Conservation (phyloP, 1,140 invertebrate species). For the Geopemphigus sp. region DNA sequence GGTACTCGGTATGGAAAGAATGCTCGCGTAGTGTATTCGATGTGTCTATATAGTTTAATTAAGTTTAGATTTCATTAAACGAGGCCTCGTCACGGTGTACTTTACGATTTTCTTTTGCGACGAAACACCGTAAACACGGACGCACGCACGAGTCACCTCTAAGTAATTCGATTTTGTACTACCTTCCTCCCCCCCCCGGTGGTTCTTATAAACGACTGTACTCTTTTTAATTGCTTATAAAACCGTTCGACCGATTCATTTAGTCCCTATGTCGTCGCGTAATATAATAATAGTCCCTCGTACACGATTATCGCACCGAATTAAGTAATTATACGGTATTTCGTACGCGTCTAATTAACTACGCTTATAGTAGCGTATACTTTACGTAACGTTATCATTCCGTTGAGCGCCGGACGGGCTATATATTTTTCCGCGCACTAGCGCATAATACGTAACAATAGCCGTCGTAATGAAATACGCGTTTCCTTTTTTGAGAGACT, state of each 20-base stretch:
- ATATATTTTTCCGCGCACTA: too few relatives aligned
- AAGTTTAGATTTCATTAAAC: neutral
- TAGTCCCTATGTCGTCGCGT: too few relatives aligned
- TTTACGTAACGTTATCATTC: too few relatives aligned
- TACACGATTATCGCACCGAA: too few relatives aligned
- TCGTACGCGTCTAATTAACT: neutral
- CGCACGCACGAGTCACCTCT: neutral
- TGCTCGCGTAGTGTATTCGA: neutral
- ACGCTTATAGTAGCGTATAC: neutral
- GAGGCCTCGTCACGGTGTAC: neutral
- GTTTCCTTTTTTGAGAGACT: neutral
- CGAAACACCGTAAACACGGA: neutral
- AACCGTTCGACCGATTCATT: too few relatives aligned
- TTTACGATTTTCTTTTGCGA: neutral
- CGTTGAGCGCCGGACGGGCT: neutral
- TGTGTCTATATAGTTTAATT: too few relatives aligned
- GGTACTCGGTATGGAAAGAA: neutral
- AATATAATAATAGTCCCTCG: too few relatives aligned
- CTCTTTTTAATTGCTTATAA: too few relatives aligned
- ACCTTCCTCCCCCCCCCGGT: too few relatives aligned
- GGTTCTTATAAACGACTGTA: neutral
- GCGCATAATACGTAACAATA: neutral
- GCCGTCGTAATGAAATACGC: neutral
- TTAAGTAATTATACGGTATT: too few relatives aligned
- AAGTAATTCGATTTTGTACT: conserved; percentile 1